Base-by-base conservation (phyloP, 2,113 vertebrate genomes). In the Rhadina sibilatrix region DNA sequence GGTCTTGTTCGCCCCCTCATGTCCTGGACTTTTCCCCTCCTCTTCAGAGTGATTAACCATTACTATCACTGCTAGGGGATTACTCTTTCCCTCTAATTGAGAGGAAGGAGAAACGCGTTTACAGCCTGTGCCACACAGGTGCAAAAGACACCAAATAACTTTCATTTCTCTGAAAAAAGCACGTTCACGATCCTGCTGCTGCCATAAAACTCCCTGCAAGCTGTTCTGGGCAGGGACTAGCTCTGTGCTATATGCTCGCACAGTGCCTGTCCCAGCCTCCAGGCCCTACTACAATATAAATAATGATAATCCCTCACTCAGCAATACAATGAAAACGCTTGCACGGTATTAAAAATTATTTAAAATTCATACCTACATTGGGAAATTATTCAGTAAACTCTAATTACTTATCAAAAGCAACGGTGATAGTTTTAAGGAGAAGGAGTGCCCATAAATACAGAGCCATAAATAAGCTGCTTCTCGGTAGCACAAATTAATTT, bases 321-420 rank as follows among this genome's bases (percentile, higher is more conserved):
- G 89, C 83, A 53, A 72, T 46, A 86, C 86, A 94, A 95, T n/a
- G 81, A 19, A 94, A 94, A 90, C n/a, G 6, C 77, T 87, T 54
- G 54, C 76, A 80, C 0, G 40, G 76, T 75, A 81, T 53, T 96
- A 97, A 97, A 97, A 97, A 93, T 94, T 96, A 96, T 82, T 97
- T 98, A 98, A 98, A 97, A 98, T 98, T 97, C 97, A 98, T 98
- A 96, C 95, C 96, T 98, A 90, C 93, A 47, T 84, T 87, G 96
- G 95, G 96, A 98, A 97, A 97, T 98, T 97, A 97, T 96, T 98
- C 97, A 97, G 97, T 90, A 97, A 98, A 97, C 92, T 94, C 95
- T 98, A 98, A 98, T 98, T 98, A 98, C 97, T 98, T 98, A 97
- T 95, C 96, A 97, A 97, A 97, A 97, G 97, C 95, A 96, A 95